phyloP scores from a whole-genome alignment of 2,888 invertebrate species.

The Leucophora obtusa region DNA sequence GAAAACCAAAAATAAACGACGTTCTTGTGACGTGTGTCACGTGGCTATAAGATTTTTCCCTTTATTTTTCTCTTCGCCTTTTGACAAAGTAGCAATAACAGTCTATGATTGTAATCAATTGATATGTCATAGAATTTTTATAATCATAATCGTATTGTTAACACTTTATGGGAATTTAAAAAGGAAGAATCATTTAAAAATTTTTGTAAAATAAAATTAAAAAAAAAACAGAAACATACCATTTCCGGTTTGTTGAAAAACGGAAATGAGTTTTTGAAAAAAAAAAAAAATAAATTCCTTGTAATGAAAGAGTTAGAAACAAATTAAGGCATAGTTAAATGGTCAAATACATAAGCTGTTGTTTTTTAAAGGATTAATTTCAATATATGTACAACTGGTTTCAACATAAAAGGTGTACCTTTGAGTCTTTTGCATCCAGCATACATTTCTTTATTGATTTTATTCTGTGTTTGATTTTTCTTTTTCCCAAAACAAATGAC shows the following conservation, averaged over 20 bases:
- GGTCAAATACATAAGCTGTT: conserved; percentile 20
- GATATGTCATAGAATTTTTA: conserved; percentile 51
- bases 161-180: conserved; percentile 51
- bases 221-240: conserved; percentile 47
- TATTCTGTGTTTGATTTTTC: neutral
- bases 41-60: conserved; percentile 47
- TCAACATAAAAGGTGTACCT: too few species aligned
- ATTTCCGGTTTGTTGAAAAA: conserved; percentile 57
- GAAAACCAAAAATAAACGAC: conserved; percentile 43
- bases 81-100: conserved; percentile 2
- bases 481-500: conserved; percentile 23
- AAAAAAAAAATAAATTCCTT: neutral
- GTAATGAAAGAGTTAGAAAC: conserved; percentile 21
- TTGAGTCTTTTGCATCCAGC: neutral
- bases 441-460: neutral
- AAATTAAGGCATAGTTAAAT: neutral
- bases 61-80: neutral
- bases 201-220: conserved; percentile 45
- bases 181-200: neutral
- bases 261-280: conserved; percentile 45
- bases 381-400: neutral
- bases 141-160: conserved; percentile 63
- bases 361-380: conserved; percentile 28
- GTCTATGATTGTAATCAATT: conserved; percentile 56
- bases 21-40: conserved; percentile 60